Evolutionary conservation across 2,888 invertebrate species (phyloP).

Genomic region (Tetramorium bicarinatum): DNA sequence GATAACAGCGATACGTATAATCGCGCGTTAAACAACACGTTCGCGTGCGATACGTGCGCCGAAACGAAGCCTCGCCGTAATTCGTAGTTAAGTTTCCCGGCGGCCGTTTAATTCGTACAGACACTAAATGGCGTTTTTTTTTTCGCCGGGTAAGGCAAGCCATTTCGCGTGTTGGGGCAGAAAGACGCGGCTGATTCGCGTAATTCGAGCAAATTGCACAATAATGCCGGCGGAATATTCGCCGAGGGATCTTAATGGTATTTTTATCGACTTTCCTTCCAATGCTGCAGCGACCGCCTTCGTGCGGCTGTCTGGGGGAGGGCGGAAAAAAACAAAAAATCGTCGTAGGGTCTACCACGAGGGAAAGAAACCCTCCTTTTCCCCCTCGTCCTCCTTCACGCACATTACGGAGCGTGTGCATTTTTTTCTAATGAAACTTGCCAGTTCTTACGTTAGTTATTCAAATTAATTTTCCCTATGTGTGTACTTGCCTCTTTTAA

Average conservation of each 20-base stretch:
- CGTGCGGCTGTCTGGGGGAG: constrained; percentile 29
- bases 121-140: constrained; percentile 34
- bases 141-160: background rate
- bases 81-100: constrained; percentile 25
- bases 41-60: constrained; percentile 26
- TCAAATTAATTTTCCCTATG: constrained; percentile 35
- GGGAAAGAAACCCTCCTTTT: background rate
- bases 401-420: background rate
- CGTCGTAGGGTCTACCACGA: background rate
- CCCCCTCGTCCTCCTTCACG: background rate
- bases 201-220: constrained; percentile 55
- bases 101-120: constrained; percentile 31
- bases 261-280: constrained; percentile 59
- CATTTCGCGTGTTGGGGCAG: constrained; percentile 40
- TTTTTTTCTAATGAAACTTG: background rate
- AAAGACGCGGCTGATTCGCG: constrained; percentile 45
- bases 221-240: constrained; percentile 58
- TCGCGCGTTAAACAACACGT: background rate
- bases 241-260: constrained; percentile 58
- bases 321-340: constrained; percentile 24
- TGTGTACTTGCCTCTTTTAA: constrained; percentile 20
- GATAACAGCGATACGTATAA: constrained; percentile 6
- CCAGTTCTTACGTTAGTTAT: constrained; percentile 22
- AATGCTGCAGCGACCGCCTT: constrained; percentile 1
- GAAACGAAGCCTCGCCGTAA: constrained; percentile 9